phyloP scores from a whole-genome alignment of 2,888 invertebrate genomes.

The Tetragonisca angustula region DNA sequence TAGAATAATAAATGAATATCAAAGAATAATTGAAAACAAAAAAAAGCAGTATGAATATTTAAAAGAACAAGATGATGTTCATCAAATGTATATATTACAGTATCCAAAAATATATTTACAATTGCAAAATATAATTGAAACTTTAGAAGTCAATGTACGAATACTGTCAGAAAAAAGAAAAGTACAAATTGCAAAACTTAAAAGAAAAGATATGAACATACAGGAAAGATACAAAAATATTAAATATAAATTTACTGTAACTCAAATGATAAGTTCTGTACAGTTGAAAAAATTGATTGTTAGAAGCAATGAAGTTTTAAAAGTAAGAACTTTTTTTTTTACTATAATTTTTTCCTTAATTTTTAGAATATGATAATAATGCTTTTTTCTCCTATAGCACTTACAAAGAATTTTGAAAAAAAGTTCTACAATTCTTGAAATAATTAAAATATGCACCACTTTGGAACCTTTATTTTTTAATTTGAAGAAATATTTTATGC shows the following conservation, averaged over 20 bases:
- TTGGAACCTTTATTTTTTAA: conserved; percentile 86
- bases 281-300: conserved; percentile 87
- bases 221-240: conserved; percentile 81
- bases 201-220: conserved; percentile 64
- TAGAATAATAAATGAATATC: conserved; percentile 74
- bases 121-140: conserved; percentile 73
- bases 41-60: conserved; percentile 83
- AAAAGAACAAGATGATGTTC: conserved; percentile 85
- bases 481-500: conserved; percentile 70
- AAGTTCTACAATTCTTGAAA: conserved; percentile 86
- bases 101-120: conserved; percentile 80
- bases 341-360: background rate
- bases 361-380: background rate
- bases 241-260: conserved; percentile 85
- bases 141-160: conserved; percentile 67
- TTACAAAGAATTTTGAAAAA: conserved; percentile 85
- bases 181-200: conserved; percentile 69
- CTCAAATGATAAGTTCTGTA: conserved; percentile 85
- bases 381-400: conserved; percentile 64
- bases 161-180: conserved; percentile 67
- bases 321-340: conserved; percentile 79
- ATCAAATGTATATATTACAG: conserved; percentile 82
- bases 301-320: conserved; percentile 86
- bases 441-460: conserved; percentile 88
- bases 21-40: conserved; percentile 77